Evolutionary conservation across 2,113 vertebrate genomes (phyloP), one percentile per base, ranked within the genome.

Genomic region (Spea bombifrons): DNA sequence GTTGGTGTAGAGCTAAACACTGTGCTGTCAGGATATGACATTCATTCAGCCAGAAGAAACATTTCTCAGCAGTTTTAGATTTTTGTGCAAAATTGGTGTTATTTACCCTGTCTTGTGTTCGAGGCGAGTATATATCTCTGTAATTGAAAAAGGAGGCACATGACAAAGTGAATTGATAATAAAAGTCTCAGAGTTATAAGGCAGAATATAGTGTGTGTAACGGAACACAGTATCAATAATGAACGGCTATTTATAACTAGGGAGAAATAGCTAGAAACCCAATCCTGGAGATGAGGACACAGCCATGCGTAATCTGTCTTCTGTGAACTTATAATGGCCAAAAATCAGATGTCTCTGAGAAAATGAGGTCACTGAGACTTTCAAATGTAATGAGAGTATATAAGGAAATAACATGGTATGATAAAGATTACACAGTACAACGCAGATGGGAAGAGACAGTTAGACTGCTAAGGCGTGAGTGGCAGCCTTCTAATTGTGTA

Each of bases 191-290:
- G 76, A 80, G 71, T 80, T 80, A 73, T 80, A 63, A 73, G 52
- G 63, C 71, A 53, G 64, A 66, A 80, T 73, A 73, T 61, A 53
- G 63, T 59, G 55, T 46, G 77, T 64, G 77, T 80, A 80, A 80
- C 76, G 66, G 76, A 78, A 72, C 77, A 80, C 77, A 67, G 70
- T 80, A 73, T 80, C 77, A 80, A 80, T 80, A 80, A 80, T 73
- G 70, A 55, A 80, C 53, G 45, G 72, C 77, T 80, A 80, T 80
- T 80, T 80, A 80, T 73, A 80, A 80, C 77, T 12, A 5, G 70
- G 30, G 15, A 80, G 13, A 52, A 50, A 52, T 71, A 15, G 68
- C 48, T 48, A 48, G 77, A 73, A 80, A 80, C 69, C 48, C 45
- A 78, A 78, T 78, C 76, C 69, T 7, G 46, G 30, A 63, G 67